These are phyloP conservation scores for Centroberyx gerrardi DNA, from an alignment of 2,797 vertebrate species.

Conservation along the genomic window DNA sequence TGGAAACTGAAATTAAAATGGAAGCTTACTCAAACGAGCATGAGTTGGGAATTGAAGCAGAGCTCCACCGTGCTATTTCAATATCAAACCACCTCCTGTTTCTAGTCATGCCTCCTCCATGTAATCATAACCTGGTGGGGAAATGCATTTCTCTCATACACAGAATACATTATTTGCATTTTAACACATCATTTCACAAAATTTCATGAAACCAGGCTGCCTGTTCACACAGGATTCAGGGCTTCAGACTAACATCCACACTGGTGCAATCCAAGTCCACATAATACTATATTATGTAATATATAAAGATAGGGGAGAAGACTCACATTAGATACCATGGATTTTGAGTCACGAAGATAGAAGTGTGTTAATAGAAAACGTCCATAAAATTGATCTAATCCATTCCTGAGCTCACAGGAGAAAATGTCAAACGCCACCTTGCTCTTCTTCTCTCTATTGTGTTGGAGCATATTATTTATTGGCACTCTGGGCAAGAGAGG, in stretches of 20 bases:
- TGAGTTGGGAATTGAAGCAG: too few species aligned
- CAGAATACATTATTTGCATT: constrained; percentile 46
- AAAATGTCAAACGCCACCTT: constrained; percentile 7
- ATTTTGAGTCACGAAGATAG: not conserved
- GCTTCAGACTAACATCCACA: too few species aligned
- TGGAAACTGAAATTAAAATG: too few species aligned
- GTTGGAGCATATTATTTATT: constrained; percentile 39
- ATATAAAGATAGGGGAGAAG: not conserved
- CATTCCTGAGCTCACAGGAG: not conserved
- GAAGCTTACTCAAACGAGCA: too few species aligned
- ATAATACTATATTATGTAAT: not conserved
- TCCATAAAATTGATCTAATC: not conserved
- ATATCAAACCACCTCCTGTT: too few species aligned
- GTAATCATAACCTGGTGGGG: too few species aligned
- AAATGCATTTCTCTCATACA: too few species aligned
- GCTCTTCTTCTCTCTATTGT: constrained; percentile 3
- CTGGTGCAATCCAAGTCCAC: not conserved
- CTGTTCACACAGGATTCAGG: constrained; percentile 29
- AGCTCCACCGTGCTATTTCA: too few species aligned
- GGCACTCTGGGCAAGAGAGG: constrained; percentile 15
- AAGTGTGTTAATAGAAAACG: not conserved
- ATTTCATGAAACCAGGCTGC: constrained; percentile 42
- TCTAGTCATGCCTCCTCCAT: too few species aligned
- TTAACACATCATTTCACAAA: constrained; percentile 50
- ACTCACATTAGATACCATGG: not conserved